These are phyloP conservation scores for Aphidius gifuensis DNA, from an alignment of 1,140 invertebrate species.

Conservation along the genomic window DNA sequence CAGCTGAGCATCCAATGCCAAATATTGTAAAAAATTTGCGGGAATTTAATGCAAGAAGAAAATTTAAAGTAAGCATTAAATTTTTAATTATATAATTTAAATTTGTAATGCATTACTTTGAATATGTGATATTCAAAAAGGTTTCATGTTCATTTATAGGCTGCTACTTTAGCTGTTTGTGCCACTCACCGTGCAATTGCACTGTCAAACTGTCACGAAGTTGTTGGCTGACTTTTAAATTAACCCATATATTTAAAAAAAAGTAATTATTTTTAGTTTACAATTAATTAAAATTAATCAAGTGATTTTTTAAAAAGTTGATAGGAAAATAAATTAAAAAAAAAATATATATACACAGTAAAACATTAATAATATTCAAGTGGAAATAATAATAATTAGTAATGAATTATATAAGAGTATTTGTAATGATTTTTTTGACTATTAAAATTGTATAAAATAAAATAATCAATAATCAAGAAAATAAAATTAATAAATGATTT, in stretches of 20 bases:
- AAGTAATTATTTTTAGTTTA: background rate
- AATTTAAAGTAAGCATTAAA: slow-evolving; percentile 55
- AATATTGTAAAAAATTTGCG: slow-evolving; percentile 42
- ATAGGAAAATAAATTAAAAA: no score
- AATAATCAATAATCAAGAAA: no score
- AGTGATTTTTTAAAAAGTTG: no score
- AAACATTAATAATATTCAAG: no score
- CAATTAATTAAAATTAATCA: no score
- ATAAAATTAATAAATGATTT: no score
- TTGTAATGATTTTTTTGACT: no score
- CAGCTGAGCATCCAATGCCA: slow-evolving; percentile 34
- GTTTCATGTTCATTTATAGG: slow-evolving; percentile 14
- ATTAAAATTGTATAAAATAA: no score
- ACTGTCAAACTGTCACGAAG: slow-evolving; percentile 25
- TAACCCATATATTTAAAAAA: no score
- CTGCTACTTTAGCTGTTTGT: slow-evolving; percentile 28
- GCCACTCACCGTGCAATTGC: slow-evolving; percentile 29
- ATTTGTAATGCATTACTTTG: background rate
- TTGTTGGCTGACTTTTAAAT: background rate
- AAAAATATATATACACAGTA: no score
- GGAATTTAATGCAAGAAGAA: slow-evolving; percentile 62
- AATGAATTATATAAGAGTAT: no score
- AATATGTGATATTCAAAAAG: background rate
- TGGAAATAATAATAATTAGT: no score
- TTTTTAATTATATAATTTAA: background rate